These are phyloP conservation scores for Ostrea denselamellosa DNA, from an alignment of 1,140 invertebrate species.

Conservation along the genomic window DNA sequence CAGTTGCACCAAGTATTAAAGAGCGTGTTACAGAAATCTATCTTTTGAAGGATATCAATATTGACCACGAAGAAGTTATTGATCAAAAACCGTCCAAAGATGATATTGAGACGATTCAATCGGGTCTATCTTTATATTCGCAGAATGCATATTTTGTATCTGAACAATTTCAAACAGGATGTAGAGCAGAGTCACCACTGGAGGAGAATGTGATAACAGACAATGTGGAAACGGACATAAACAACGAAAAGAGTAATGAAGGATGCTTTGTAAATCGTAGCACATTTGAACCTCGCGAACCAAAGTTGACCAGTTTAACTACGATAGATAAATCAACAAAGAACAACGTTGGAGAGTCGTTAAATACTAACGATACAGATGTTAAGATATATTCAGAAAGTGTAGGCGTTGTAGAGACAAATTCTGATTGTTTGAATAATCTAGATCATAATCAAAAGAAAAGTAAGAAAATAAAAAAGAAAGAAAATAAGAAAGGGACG, in stretches of 20 bases:
- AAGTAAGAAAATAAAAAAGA: background rate
- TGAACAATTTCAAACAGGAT: background rate
- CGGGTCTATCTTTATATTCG: background rate
- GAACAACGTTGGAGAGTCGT: background rate
- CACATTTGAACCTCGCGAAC: background rate
- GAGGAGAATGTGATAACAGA: background rate
- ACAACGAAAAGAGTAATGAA: background rate
- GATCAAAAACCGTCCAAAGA: background rate
- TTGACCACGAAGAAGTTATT: slow-evolving; percentile 17
- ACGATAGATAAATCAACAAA: background rate
- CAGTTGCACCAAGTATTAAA: background rate
- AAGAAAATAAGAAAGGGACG: background rate
- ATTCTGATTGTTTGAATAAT: background rate
- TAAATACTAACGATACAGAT: background rate
- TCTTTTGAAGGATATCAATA: background rate
- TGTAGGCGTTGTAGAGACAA: background rate
- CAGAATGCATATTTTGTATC: background rate
- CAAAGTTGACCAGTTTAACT: background rate
- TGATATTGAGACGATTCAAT: background rate
- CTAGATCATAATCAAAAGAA: background rate
- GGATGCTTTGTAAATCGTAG: background rate
- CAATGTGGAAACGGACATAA: background rate
- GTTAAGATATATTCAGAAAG: background rate
- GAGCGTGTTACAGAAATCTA: background rate
- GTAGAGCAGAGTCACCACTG: background rate